phyloP scores from a whole-genome alignment of 2,797 vertebrate species.

The Melanotaenia trifasciata region DNA sequence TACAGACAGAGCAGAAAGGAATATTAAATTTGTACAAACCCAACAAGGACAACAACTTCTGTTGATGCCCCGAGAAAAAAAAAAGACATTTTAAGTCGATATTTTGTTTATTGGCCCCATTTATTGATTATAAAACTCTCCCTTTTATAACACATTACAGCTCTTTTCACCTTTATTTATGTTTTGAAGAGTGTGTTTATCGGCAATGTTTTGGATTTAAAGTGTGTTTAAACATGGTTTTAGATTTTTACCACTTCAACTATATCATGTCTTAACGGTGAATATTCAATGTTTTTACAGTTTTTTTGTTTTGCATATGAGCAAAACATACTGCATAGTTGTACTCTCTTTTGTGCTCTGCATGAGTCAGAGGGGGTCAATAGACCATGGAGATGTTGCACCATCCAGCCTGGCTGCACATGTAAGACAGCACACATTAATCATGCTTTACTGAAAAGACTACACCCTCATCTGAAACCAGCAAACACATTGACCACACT shows the following conservation, averaged over 20 bases:
- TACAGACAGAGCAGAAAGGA: slow-evolving; percentile 41
- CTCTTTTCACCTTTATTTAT: neutral
- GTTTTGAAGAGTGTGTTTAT: neutral
- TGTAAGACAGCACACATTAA: slow-evolving; percentile 67
- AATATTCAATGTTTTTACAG: neutral
- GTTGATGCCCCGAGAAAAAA: neutral
- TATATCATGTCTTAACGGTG: neutral
- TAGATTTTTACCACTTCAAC: neutral
- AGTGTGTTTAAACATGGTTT: neutral
- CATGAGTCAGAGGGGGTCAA: slow-evolving; percentile 78
- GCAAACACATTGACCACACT: slow-evolving; percentile 21
- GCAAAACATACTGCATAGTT: neutral
- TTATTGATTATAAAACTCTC: slow-evolving; percentile 44
- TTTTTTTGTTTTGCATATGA: neutral
- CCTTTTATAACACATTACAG: neutral
- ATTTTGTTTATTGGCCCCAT: slow-evolving; percentile 43
- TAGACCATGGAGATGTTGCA: slow-evolving; percentile 75
- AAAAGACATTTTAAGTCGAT: slow-evolving; percentile 35
- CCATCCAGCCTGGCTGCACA: slow-evolving; percentile 54
- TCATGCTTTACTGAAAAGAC: slow-evolving; percentile 64
- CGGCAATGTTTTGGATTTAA: neutral
- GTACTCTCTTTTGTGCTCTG: slow-evolving; percentile 39
- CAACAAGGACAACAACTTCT: slow-evolving; percentile 13
- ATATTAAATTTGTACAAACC: slow-evolving; percentile 51
- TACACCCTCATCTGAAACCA: slow-evolving; percentile 63